These are phyloP conservation scores for Nipponacmea schrenckii DNA, from an alignment of 2,888 invertebrate species.

Conservation along the genomic window DNA sequence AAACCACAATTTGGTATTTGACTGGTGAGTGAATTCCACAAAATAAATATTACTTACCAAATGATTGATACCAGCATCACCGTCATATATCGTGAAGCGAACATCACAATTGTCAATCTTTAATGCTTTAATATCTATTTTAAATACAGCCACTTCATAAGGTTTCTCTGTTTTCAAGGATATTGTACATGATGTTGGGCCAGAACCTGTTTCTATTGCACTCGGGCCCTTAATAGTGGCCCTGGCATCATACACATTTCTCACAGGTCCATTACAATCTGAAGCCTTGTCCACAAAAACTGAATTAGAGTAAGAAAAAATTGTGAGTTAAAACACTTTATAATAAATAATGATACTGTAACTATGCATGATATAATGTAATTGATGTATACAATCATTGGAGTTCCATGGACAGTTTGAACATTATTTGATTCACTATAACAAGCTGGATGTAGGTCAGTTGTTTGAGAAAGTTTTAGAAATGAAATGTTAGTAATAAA, in stretches of 20 bases:
- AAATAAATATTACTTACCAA: conserved; percentile 13
- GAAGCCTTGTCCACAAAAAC: conserved; percentile 20
- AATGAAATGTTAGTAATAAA: no score
- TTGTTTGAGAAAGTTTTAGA: no score
- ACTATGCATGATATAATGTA: no score
- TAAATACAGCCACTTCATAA: conserved; percentile 14
- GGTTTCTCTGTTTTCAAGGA: conserved; percentile 17
- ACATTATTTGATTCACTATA: no score
- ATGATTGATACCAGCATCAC: neutral
- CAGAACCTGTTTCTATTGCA: neutral
- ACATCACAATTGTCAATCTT: conserved; percentile 17
- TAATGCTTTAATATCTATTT: neutral
- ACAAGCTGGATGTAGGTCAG: no score
- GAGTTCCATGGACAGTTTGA: no score
- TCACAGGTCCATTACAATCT: conserved; percentile 19
- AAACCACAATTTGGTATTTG: neutral
- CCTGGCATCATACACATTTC: conserved; percentile 6
- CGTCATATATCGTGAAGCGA: conserved; percentile 19
- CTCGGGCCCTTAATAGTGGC: conserved; percentile 14
- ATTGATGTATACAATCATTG: no score
- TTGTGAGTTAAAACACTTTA: no score
- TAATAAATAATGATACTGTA: no score
- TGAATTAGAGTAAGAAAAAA: conserved; percentile 1
- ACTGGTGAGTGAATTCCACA: no score
- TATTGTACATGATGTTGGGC: conserved; percentile 14